Evolutionary conservation across 1,140 invertebrate genomes (phyloP).

Genomic region (Trichomalopsis sarcophagae): DNA sequence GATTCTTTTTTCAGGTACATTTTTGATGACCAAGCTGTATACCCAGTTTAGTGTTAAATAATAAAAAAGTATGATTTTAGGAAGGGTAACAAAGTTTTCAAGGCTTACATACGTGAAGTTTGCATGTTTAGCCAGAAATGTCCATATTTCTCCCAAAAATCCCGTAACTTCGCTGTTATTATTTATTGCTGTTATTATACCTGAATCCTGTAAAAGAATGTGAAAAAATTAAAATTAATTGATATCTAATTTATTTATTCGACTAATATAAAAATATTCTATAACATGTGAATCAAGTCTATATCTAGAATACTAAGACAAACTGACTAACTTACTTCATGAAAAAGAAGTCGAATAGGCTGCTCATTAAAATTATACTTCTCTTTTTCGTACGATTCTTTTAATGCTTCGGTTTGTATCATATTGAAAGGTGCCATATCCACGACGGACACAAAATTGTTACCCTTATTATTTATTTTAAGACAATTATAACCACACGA

Average conservation of each 20-base stretch:
- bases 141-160: constrained; percentile 18
- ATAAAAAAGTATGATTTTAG: background rate
- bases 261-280: no score
- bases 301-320: no score
- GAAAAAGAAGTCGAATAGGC: constrained; percentile 19
- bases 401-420: background rate
- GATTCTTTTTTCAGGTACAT: background rate
- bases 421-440: background rate
- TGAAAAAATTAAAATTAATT: no score
- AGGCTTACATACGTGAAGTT: background rate
- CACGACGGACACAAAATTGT: background rate
- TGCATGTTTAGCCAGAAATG: constrained; percentile 1
- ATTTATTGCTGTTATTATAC: background rate
- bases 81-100: background rate
- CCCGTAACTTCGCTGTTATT: background rate
- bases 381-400: background rate
- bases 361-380: constrained; percentile 24
- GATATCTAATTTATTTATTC: no score
- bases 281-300: no score
- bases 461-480: background rate
- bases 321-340: background rate
- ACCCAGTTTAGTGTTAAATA: background rate
- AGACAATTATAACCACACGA: background rate
- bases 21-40: background rate
- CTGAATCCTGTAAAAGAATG: background rate